Evolutionary conservation across 2,113 vertebrate genomes (phyloP), one percentile per base, ranked within the genome.

Genomic region (Eclectus roratus): DNA sequence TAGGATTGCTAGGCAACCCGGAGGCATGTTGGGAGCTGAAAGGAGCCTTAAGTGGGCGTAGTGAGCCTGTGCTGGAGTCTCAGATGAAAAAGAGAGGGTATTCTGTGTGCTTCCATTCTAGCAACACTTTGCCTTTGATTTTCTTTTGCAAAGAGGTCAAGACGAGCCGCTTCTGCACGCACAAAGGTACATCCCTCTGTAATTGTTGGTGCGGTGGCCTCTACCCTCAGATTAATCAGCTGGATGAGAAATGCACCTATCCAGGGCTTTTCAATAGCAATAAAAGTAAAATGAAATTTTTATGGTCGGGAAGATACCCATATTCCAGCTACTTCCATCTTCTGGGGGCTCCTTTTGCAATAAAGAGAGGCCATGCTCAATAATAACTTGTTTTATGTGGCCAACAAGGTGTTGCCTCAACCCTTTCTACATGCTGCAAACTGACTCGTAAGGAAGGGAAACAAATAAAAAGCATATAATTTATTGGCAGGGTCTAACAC

Each of bases 1-100:
- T 91, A 89, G 82, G 80, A 96, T 96, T 93, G 86, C 95, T 92
- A 94, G 91, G 97, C 97, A 96, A 97, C 96, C 61, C 5, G 2
- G 72, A 73, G 73, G 93, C 76, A 61, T 6, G 46, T 56, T 72
- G 88, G 95, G 94, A 90, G 68, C 37, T 52, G 85, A 95, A 93
- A 92, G 88, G 91, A 93, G 76, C 71, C 78, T 78, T 80, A 83
- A 93, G 78, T 83, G 92, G 88, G 89, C 7, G 73, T 88, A 91
- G 84, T 12, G 6, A 95, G 93, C 61, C 58, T 88, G 73, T 6
- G 13, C 77, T 52, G 79, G 68, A 60, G 89, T 44, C 90, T 81
- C 83, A 29, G 89, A 79, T 83, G 78, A 72, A 87, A 74, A 92
- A 88, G 88, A 80, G 71, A 88, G 80, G 72, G 56, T 60, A 68